Conservation (phyloP, 30 jellyfish, hydroid and myxozoan genomes). For the Hydractinia echinata region DNA sequence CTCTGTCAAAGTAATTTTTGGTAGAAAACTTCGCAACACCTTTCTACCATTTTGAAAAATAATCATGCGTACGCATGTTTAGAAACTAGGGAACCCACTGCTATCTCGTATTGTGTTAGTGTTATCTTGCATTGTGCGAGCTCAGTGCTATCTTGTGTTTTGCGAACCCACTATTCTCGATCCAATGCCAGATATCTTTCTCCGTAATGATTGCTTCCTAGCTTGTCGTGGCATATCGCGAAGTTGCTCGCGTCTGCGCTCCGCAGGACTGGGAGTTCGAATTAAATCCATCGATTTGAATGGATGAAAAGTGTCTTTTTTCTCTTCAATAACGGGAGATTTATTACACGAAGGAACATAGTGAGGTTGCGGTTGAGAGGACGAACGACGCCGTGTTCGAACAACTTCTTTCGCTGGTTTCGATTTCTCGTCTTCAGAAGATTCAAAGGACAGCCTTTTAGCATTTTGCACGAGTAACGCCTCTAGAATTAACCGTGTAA, state of each 20-base stretch:
- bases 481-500: conserved; percentile 53
- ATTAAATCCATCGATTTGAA: neutral
- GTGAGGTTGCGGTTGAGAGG: neutral
- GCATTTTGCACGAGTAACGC: conserved; percentile 63
- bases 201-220: conserved; percentile 16
- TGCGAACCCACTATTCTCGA: conserved; percentile 35
- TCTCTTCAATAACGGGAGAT: conserved; percentile 1
- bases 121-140: no score
- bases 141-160: neutral
- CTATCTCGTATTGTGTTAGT: no score
- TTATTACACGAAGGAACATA: neutral
- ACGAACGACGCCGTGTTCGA: neutral
- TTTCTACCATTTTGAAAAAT: no score
- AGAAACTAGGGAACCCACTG: no score
- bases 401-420: neutral
- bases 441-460: conserved; percentile 34
- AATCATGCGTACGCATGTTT: no score
- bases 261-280: conserved; percentile 3
- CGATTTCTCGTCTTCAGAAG: conserved; percentile 3
- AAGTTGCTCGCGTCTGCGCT: conserved; percentile 16
- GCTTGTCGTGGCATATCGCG: conserved; percentile 15
- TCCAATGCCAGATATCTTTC: conserved; percentile 35
- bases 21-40: no score
- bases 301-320: conserved; percentile 1
- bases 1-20: no score